Conservation (phyloP, 1,140 invertebrate species). For the Gryon sp. region DNA sequence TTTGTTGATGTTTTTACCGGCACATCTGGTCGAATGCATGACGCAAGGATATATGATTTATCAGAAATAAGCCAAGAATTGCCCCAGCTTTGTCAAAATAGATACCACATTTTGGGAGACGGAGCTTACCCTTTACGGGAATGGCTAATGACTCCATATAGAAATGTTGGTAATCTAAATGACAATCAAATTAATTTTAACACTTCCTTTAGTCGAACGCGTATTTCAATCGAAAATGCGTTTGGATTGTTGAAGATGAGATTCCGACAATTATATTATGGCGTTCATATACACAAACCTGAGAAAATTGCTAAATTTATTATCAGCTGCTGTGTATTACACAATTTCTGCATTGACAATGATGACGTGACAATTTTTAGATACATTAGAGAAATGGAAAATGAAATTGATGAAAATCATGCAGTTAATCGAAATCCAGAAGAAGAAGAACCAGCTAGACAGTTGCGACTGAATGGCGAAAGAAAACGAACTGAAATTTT, state of each 20-base stretch:
- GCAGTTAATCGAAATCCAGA: too few species aligned
- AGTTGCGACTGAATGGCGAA: too few species aligned
- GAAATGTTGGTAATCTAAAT: constrained; percentile 67
- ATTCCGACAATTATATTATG: constrained; percentile 56
- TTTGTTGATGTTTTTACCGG: constrained; percentile 67
- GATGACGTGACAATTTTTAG: too few species aligned
- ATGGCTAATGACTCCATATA: constrained; percentile 67
- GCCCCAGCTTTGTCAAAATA: background rate
- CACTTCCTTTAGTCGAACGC: constrained; percentile 43
- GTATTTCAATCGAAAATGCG: constrained; percentile 66
- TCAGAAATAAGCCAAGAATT: constrained; percentile 36
- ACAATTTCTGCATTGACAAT: constrained; percentile 1
- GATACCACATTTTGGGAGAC: constrained; percentile 69
- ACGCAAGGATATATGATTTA: constrained; percentile 50
- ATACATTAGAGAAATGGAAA: too few species aligned
- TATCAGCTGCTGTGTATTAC: constrained; percentile 36
- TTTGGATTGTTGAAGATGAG: constrained; percentile 68
- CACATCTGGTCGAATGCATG: constrained; percentile 62
- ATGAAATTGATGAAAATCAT: too few species aligned
- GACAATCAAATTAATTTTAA: constrained; percentile 66
- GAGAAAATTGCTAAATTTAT: constrained; percentile 16
- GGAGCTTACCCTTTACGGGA: constrained; percentile 66
- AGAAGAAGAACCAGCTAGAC: too few species aligned
- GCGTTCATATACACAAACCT: constrained; percentile 37
- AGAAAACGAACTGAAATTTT: too few species aligned